These are phyloP conservation scores for Philaethria dido DNA, from an alignment of 2,888 invertebrate genomes.

Conservation along the genomic window DNA sequence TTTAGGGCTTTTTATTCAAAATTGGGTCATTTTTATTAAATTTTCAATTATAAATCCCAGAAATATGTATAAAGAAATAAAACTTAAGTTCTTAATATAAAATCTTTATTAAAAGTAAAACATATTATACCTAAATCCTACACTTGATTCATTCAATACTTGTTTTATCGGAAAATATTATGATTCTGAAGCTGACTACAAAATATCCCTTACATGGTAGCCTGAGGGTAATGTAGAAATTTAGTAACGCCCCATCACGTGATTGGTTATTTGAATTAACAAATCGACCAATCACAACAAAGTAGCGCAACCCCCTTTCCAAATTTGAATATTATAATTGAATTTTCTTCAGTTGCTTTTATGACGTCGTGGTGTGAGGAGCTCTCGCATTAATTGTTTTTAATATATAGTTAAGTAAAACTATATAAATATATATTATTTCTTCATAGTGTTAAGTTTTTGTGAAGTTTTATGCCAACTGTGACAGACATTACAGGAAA, in stretches of 20 bases:
- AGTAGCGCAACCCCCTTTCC: constrained; percentile 57
- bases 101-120: too few species aligned
- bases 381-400: constrained; percentile 29
- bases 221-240: constrained; percentile 4
- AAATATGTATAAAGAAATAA: too few species aligned
- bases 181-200: neutral
- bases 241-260: constrained; percentile 50
- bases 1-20: too few species aligned
- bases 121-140: too few species aligned
- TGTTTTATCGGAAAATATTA: neutral
- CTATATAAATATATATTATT: constrained; percentile 25
- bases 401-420: constrained; percentile 11
- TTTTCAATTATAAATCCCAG: too few species aligned
- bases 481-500: constrained; percentile 59
- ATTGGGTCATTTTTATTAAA: too few species aligned
- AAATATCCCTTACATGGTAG: neutral
- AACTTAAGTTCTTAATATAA: too few species aligned
- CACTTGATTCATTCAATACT: neutral
- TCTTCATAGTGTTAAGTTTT: constrained; percentile 26
- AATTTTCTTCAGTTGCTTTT: constrained; percentile 59
- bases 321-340: constrained; percentile 58
- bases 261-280: constrained; percentile 55
- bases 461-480: constrained; percentile 70
- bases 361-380: constrained; percentile 43
- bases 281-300: constrained; percentile 68